Base-by-base conservation (phyloP, 2,797 vertebrate genomes). In the Scarus forsteni region DNA sequence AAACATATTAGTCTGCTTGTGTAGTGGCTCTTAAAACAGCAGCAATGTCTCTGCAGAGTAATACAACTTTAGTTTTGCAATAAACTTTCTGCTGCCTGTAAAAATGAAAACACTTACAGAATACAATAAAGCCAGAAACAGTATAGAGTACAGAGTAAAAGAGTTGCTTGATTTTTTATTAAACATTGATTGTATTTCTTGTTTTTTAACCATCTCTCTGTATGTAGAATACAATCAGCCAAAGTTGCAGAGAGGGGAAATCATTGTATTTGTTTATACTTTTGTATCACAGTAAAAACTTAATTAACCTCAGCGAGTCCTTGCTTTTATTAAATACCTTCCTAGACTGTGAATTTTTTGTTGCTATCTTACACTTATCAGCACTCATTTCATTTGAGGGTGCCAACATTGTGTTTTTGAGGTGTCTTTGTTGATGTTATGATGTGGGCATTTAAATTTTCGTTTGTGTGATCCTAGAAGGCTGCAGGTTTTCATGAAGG, bases 61-160 rank as follows among this genome's bases (percentile, higher is more conserved):
- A 16, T n/a, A 50, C 40, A 35, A 14, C n/a, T 36, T n/a, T 10
- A 50, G 10, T 50, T 64, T 60, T 55, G 38, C 50, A 71, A 67
- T 65, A 73, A 76, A 66, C 38, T 50, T 64, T 53, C 16, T 51
- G 48, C 7, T 7, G 54, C 46, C 35, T 54, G 57, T 50, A 53
- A 56, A 79, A 62, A 59, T 16, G 12, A 56, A 55, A 51, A 27
- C 1, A 40, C 19, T 45, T 16, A 52, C 43, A 40, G 15, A 66
- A 60, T 63, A 72, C 19, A 58, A 54, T 42, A 72, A 46, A 57
- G 60, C 1, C 5, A n/a, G 55, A 34, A 51, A 58, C 36, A 54
- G 39, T 43, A 39, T 7, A 39, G 38, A 39, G 7, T 39, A 39
- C 9, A 38, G 15, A 16, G 45, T 8, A 50, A 49, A 66, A 54